Conservation (phyloP, 1,140 invertebrate genomes). For the Drosophila lini region DNA sequence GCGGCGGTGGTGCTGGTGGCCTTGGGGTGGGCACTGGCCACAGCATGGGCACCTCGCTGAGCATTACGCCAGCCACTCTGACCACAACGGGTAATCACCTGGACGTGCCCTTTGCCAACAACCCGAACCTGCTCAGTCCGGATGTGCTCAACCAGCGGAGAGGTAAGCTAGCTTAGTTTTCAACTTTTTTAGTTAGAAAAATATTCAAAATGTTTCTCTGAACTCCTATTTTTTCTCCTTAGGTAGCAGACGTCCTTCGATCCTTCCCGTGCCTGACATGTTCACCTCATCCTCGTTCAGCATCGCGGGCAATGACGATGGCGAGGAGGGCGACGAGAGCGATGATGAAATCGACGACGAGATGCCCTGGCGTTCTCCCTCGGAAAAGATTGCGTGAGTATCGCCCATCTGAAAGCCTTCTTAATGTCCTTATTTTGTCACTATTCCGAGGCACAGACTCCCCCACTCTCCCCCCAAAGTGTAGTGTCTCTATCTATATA, state of each 20-base stretch:
- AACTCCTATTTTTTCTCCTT: not conserved
- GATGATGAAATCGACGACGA: conserved; percentile 95
- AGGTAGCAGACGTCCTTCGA: conserved; percentile 94
- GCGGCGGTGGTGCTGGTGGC: conserved; percentile 42
- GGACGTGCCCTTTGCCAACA: conserved; percentile 90
- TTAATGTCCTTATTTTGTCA: not conserved
- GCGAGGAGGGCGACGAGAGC: conserved; percentile 91
- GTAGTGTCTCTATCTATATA: conserved; percentile 52
- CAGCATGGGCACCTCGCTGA: conserved; percentile 59
- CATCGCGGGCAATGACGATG: conserved; percentile 89
- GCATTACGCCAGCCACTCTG: conserved; percentile 62
- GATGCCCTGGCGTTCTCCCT: conserved; percentile 94
- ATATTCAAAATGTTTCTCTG: no score
- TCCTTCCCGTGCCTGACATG: conserved; percentile 95
- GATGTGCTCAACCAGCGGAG: conserved; percentile 90
- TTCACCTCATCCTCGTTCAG: conserved; percentile 91
- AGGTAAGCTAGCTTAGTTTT: conserved; percentile 85
- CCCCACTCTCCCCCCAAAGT: conserved; percentile 9
- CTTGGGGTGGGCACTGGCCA: conserved; percentile 44
- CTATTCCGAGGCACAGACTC: conserved; percentile 52
- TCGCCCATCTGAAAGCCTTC: not conserved
- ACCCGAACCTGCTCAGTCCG: conserved; percentile 92
- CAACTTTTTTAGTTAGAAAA: not conserved
- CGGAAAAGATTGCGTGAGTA: conserved; percentile 95
- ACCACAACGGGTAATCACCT: conserved; percentile 89